Evolutionary conservation across 2,797 vertebrate species (phyloP).

Genomic region (Xiphorhynchus erythropygius): DNA sequence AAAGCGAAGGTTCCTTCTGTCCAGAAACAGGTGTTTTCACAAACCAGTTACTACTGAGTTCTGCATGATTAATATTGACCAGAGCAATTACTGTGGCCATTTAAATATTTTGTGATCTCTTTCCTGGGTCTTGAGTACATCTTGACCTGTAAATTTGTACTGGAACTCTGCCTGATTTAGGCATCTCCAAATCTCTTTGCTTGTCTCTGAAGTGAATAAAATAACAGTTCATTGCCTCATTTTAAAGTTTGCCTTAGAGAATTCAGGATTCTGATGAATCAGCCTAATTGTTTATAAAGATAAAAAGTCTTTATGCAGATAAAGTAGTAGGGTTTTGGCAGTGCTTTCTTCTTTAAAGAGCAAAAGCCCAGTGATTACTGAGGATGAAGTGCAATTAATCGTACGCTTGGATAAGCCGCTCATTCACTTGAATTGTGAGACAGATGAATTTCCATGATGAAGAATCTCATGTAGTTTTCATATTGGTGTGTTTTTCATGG

Average conservation of each 20-base stretch:
- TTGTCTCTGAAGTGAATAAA: not conserved
- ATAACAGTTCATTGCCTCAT: not conserved
- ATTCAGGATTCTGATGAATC: not conserved
- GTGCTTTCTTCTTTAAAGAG: not conserved
- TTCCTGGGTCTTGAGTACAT: not conserved
- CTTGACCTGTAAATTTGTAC: not conserved
- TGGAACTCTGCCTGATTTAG: not conserved
- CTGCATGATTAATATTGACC: not conserved
- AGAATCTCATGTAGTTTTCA: not conserved
- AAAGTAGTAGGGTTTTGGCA: not conserved
- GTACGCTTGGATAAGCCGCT: not conserved
- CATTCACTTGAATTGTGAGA: not conserved
- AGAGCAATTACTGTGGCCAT: not conserved
- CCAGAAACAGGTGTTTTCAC: not conserved
- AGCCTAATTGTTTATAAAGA: not conserved
- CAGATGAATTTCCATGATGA: not conserved
- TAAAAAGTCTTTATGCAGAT: not conserved
- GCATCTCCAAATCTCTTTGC: not conserved
- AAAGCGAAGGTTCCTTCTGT: not conserved
- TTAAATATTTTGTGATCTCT: not conserved
- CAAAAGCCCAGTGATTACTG: not conserved
- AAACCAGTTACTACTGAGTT: not conserved
- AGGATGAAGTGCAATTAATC: not conserved
- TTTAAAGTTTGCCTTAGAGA: not conserved
- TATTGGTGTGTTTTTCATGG: not conserved